Conservation (phyloP, 1,140 invertebrate species). For the Heliconius melpomene region DNA sequence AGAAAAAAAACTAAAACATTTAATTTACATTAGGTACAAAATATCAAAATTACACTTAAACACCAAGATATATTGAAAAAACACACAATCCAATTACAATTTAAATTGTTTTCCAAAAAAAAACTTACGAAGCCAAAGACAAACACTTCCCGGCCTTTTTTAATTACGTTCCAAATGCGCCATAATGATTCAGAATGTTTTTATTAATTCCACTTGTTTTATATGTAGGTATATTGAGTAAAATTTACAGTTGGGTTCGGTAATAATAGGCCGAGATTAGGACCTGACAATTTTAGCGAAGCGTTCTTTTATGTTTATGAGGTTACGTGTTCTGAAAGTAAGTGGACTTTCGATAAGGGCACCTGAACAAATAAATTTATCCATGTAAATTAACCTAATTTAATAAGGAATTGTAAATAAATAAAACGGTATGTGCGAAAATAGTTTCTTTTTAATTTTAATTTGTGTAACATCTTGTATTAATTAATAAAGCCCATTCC, state of each 20-base stretch:
- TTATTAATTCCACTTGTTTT: conserved; percentile 46
- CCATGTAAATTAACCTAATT: conserved; percentile 30
- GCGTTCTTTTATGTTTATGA: conserved; percentile 70
- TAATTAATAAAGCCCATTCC: no score
- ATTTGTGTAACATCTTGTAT: no score
- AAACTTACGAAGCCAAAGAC: background rate
- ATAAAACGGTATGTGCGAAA: background rate
- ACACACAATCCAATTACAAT: background rate
- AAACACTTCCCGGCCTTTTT: background rate
- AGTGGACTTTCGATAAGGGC: conserved; percentile 46
- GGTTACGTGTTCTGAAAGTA: conserved; percentile 71
- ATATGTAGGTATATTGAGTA: conserved; percentile 48
- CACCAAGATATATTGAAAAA: background rate
- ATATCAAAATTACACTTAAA: no score
- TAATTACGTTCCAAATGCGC: conserved; percentile 24
- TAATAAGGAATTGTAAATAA: conserved; percentile 20
- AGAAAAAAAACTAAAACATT: no score
- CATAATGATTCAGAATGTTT: conserved; percentile 33
- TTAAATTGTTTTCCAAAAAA: background rate
- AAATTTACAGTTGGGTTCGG: conserved; percentile 51
- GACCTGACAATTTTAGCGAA: conserved; percentile 66
- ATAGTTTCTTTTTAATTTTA: background rate
- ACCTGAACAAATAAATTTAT: conserved; percentile 39
- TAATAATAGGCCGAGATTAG: conserved; percentile 65
- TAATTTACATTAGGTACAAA: no score